phyloP scores from a whole-genome alignment of 1,140 invertebrate genomes.

The Lethrus apterus region DNA sequence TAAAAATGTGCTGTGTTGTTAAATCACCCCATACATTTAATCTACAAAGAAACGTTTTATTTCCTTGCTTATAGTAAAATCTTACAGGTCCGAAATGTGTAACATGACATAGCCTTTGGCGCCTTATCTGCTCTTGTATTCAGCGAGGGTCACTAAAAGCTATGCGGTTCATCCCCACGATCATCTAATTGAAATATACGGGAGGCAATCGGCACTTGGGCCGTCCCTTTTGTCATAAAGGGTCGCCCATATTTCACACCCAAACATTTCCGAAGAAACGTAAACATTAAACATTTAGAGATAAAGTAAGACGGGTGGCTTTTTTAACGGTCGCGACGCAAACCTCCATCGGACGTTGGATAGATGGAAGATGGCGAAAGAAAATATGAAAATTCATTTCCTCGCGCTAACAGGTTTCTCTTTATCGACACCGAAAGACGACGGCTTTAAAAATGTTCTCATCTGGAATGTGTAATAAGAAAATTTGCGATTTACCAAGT shows the following conservation, averaged over 20 bases:
- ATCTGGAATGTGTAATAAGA: too few species aligned
- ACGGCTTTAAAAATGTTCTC: too few species aligned
- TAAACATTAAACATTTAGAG: conserved; percentile 11
- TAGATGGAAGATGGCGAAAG: conserved; percentile 8
- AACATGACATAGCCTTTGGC: conserved; percentile 13
- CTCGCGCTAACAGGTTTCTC: conserved; percentile 9
- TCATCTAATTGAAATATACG: conserved; percentile 13
- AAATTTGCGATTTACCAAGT: too few species aligned
- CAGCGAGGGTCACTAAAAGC: conserved; percentile 12
- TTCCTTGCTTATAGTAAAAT: too few species aligned
- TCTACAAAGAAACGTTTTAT: too few species aligned
- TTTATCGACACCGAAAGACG: too few species aligned
- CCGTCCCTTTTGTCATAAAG: conserved; percentile 14
- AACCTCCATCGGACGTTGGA: conserved; percentile 7
- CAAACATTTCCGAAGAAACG: conserved; percentile 13
- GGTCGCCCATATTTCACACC: conserved; percentile 13
- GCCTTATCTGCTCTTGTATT: conserved; percentile 11
- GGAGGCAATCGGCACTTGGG: conserved; percentile 8
- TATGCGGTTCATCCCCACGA: conserved; percentile 7
- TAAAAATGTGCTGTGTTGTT: too few species aligned
- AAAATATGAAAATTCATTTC: conserved; percentile 13
- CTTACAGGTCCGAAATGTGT: too few species aligned
- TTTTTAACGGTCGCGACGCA: conserved; percentile 4
- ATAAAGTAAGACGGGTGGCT: conserved; percentile 10
- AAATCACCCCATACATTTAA: too few species aligned